A percentile compares a stretch with the other conserved stretches of the same genome.
Evolutionary conservation across 1,140 invertebrate species (phyloP).

Genomic region (Brachionus calyciflorus): DNA sequence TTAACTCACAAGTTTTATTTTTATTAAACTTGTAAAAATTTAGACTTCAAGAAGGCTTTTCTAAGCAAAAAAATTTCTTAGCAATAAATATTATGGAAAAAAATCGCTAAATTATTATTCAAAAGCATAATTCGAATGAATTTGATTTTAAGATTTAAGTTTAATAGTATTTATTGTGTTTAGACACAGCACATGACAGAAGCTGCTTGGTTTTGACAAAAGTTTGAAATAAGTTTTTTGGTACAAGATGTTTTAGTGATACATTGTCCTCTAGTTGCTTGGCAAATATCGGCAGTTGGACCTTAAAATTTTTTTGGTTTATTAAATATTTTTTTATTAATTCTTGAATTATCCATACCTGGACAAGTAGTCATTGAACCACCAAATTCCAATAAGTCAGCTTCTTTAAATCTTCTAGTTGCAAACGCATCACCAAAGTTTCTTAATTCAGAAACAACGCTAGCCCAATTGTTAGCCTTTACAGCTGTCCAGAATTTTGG

Average conservation of each 20-base stretch:
- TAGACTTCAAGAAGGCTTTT: no score
- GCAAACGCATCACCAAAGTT: constrained; percentile 10
- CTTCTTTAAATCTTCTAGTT: background rate
- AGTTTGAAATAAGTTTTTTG: constrained; percentile 3
- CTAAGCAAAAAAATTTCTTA: no score
- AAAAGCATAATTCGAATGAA: no score
- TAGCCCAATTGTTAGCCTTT: background rate
- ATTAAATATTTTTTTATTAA: background rate
- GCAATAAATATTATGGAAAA: no score
- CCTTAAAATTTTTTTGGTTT: background rate
- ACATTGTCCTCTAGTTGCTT: background rate
- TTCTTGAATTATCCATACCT: background rate
- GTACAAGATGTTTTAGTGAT: background rate
- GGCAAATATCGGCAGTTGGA: background rate
- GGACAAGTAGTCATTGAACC: background rate
- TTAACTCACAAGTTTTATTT: no score
- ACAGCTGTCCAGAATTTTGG: background rate
- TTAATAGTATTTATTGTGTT: no score
- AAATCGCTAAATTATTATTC: no score
- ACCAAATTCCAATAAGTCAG: constrained; percentile 11
- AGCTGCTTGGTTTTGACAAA: constrained; percentile 12
- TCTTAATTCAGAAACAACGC: background rate
- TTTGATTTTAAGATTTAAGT: no score
- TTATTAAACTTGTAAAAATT: no score
- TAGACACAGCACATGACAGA: background rate